phyloP scores from a whole-genome alignment of 2,888 invertebrate genomes.

The Matsumyia berberina region DNA sequence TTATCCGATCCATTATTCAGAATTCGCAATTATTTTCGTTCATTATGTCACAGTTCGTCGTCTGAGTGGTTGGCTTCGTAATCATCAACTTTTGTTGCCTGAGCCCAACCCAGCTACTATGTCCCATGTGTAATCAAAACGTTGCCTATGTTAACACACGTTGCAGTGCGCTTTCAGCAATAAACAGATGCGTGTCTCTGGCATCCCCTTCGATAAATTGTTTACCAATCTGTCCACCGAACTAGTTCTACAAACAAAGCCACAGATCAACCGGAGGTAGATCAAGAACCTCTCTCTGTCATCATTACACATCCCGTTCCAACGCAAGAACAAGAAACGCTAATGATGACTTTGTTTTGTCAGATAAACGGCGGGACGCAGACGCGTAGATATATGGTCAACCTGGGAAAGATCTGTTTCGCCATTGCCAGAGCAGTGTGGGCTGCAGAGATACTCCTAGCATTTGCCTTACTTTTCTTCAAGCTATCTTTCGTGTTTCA shows the following conservation, averaged over 20 bases:
- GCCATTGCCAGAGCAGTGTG: slow-evolving; percentile 23
- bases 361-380: slow-evolving; percentile 30
- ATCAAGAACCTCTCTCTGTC: slow-evolving; percentile 69
- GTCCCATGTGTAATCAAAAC: slow-evolving; percentile 50
- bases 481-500: slow-evolving; percentile 34
- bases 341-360: slow-evolving; percentile 67
- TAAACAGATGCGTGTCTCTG: slow-evolving; percentile 3
- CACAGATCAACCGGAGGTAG: slow-evolving; percentile 66
- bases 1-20: slow-evolving; percentile 44
- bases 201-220: slow-evolving; percentile 16
- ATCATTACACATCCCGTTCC: slow-evolving; percentile 66
- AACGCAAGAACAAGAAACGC: slow-evolving; percentile 57
- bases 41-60: slow-evolving; percentile 66
- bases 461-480: slow-evolving; percentile 3
- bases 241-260: slow-evolving; percentile 60
- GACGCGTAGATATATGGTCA: slow-evolving; percentile 31
- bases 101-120: slow-evolving; percentile 21
- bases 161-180: slow-evolving; percentile 29
- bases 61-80: slow-evolving; percentile 11
- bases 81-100: slow-evolving; percentile 52
- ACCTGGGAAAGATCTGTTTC: slow-evolving; percentile 57
- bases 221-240: slow-evolving; percentile 31
- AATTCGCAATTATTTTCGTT: slow-evolving; percentile 62
- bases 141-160: slow-evolving; percentile 39
- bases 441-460: slow-evolving; percentile 16